Percentiles rank a stretch among this genome's conserved stretches.
These are phyloP conservation scores for Onychomys torridus DNA, from an alignment of 2,797 vertebrate genomes.

Conservation along the genomic window DNA sequence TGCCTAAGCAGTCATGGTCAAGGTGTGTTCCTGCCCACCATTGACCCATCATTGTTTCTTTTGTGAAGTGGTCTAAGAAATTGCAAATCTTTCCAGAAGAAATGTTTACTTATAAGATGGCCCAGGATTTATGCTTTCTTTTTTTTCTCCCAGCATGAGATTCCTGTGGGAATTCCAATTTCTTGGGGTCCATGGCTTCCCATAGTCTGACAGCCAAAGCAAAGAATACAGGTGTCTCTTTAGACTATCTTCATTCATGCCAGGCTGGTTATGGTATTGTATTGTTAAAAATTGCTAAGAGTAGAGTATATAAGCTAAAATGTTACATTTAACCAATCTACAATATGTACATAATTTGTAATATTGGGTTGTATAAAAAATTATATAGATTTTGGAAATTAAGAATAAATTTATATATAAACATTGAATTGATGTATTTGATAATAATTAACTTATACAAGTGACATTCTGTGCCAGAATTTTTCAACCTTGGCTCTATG, in stretches of 20 bases:
- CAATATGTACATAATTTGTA: neutral
- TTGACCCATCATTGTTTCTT: no score
- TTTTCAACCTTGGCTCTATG: neutral
- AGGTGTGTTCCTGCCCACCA: no score
- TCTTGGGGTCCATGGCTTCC: neutral
- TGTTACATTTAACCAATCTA: neutral
- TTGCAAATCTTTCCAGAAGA: no score
- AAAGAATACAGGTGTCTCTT: neutral
- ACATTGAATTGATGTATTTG: neutral
- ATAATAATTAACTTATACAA: neutral
- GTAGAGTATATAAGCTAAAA: neutral
- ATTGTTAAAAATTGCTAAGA: neutral
- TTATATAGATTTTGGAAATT: neutral
- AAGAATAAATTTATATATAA: neutral
- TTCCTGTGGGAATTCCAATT: neutral
- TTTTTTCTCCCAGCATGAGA: neutral
- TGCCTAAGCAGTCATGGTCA: neutral
- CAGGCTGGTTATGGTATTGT: neutral
- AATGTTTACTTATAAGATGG: neutral
- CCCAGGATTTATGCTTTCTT: neutral
- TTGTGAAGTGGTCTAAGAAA: no score
- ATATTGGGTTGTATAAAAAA: neutral
- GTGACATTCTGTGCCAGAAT: neutral
- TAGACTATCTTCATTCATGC: neutral
- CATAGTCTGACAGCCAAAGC: neutral